These are phyloP conservation scores for Aplysina aerophoba DNA, from an alignment of 37 sponge, comb jelly and placozoan species.

Conservation along the genomic window DNA sequence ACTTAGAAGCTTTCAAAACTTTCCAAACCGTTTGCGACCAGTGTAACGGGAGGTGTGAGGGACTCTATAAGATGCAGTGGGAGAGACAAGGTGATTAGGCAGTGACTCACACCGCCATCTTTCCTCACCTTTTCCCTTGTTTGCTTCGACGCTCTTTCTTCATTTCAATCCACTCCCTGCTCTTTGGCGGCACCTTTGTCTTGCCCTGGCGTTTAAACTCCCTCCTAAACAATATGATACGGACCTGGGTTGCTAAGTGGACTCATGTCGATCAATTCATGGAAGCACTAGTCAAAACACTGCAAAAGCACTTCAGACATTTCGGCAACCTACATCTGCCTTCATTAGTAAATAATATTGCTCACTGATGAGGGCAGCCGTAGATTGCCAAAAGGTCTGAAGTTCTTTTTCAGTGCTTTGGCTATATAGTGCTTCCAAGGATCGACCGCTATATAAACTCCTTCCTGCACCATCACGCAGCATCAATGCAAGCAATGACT, in stretches of 20 bases:
- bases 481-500: too few relatives aligned
- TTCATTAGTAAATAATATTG: too few relatives aligned
- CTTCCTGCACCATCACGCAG: too few relatives aligned
- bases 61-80: slow-evolving; percentile 34
- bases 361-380: too few relatives aligned
- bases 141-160: slow-evolving; percentile 89
- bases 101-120: too few relatives aligned
- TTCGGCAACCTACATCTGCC: too few relatives aligned
- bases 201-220: slow-evolving; percentile 59
- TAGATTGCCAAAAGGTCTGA: too few relatives aligned
- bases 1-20: slow-evolving; percentile 58
- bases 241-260: not conserved
- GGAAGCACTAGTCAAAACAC: not conserved
- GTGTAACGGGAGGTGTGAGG: slow-evolving; percentile 91
- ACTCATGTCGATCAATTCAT: slow-evolving; percentile 8
- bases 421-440: too few relatives aligned
- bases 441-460: too few relatives aligned
- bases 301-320: too few relatives aligned
- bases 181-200: slow-evolving; percentile 73
- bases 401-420: too few relatives aligned
- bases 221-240: slow-evolving; percentile 22
- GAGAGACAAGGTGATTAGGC: not conserved
- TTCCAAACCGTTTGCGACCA: slow-evolving; percentile 89
- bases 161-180: slow-evolving; percentile 87
- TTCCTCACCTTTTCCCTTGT: slow-evolving; percentile 71